Conservation (phyloP, 2,888 invertebrate species). For the Oligia fasciuncula region DNA sequence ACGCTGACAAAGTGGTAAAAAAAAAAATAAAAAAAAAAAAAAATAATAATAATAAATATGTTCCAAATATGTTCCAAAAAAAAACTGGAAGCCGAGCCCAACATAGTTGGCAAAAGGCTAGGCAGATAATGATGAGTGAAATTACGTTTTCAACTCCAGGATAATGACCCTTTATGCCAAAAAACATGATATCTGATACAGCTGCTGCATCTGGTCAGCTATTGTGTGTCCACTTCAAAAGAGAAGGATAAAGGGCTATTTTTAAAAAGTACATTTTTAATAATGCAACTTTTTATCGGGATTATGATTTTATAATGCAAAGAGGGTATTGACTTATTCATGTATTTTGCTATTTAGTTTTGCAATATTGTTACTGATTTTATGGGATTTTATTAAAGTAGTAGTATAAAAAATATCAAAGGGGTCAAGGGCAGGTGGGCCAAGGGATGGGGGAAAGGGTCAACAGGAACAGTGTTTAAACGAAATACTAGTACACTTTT, state of each 20-base stretch:
- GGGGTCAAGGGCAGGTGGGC: too few relatives aligned
- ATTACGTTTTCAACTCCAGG: neutral
- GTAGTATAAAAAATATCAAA: neutral
- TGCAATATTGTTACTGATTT: neutral
- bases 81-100: too few relatives aligned
- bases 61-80: too few relatives aligned
- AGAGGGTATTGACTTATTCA: slow-evolving; percentile 1
- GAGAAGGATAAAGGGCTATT: too few relatives aligned
- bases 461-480: neutral
- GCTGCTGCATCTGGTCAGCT: neutral
- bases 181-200: slow-evolving; percentile 13
- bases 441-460: too few relatives aligned
- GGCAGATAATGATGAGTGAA: too few relatives aligned
- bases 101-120: too few relatives aligned
- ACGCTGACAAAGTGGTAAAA: too few relatives aligned
- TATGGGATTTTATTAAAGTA: neutral
- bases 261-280: neutral
- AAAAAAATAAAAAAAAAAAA: too few relatives aligned
- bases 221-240: slow-evolving; percentile 3
- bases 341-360: neutral
- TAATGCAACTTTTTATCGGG: too few relatives aligned
- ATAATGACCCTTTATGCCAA: neutral
- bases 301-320: neutral
- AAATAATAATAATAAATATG: too few relatives aligned
- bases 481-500: neutral